Percentiles rank a stretch among this genome's conserved stretches.
Conservation (phyloP, 2,797 vertebrate genomes). For the Sternotherus odoratus region DNA sequence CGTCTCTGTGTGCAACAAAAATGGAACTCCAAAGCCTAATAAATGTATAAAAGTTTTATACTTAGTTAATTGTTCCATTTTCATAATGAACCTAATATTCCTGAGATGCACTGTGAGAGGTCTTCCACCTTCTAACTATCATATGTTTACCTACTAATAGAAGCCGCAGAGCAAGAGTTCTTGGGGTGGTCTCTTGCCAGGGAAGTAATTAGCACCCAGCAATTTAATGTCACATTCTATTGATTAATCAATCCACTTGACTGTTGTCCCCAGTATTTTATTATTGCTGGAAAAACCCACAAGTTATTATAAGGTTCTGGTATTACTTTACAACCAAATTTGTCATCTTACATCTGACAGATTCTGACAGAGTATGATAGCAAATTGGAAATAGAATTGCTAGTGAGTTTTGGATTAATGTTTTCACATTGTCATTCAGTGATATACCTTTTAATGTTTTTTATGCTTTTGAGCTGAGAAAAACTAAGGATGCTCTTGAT, state of each 20-base stretch:
- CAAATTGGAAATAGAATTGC: constrained; percentile 1
- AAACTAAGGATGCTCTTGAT: background rate
- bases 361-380: background rate
- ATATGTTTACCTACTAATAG: background rate
- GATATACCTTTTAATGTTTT: background rate
- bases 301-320: fast-evolving
- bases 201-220: fast-evolving
- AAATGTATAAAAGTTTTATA: background rate
- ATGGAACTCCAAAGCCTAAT: background rate
- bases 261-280: background rate
- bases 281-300: background rate
- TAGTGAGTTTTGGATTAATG: background rate
- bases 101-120: background rate
- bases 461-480: constrained; percentile 35
- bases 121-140: background rate
- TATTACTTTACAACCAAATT: background rate
- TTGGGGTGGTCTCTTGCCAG: background rate
- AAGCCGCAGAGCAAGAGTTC: background rate
- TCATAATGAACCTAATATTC: background rate
- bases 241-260: background rate
- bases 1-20: background rate
- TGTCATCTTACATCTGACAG: background rate
- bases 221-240: background rate
- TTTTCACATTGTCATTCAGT: background rate
- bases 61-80: background rate